A percentile compares a stretch with the other conserved stretches of the same genome.
Conservation (phyloP, 1,140 invertebrate genomes). For the Augochlora pura region DNA sequence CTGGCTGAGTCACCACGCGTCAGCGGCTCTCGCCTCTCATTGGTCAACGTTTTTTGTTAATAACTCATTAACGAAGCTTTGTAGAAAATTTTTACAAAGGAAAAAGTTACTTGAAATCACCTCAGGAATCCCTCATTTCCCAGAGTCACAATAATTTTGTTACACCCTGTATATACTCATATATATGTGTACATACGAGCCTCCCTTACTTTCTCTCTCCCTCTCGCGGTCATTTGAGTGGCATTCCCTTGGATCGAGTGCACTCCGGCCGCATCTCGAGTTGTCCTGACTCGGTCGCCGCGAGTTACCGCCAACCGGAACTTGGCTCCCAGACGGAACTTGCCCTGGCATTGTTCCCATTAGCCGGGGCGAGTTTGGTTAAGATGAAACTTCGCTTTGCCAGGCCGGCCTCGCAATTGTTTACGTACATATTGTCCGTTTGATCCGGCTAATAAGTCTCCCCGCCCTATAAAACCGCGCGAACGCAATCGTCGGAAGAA, state of each 20-base stretch:
- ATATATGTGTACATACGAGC: too few species aligned
- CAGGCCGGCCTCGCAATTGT: constrained; percentile 13
- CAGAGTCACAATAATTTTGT: too few species aligned
- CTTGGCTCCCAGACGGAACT: constrained; percentile 10
- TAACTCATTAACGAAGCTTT: too few species aligned
- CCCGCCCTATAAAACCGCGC: not conserved
- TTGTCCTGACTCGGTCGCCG: constrained; percentile 11
- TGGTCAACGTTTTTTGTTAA: too few species aligned
- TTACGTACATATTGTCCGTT: constrained; percentile 24
- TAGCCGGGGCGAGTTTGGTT: constrained; percentile 6
- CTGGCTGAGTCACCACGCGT: too few species aligned
- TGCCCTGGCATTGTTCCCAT: constrained; percentile 42
- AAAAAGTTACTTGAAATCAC: too few species aligned
- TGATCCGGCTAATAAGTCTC: constrained; percentile 10
- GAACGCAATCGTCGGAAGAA: too few species aligned
- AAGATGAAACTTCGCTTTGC: constrained; percentile 17
- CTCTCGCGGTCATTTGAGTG: constrained; percentile 18
- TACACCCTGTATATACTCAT: too few species aligned
- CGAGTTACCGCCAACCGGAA: constrained; percentile 13
- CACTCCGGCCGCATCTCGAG: not conserved
- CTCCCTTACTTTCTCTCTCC: too few species aligned
- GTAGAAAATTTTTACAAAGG: too few species aligned
- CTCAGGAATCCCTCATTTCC: too few species aligned
- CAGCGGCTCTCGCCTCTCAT: too few species aligned
- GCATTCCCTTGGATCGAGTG: constrained; percentile 10